These are phyloP conservation scores for Drosophila dunni DNA, from an alignment of 1,140 invertebrate species.

Conservation along the genomic window DNA sequence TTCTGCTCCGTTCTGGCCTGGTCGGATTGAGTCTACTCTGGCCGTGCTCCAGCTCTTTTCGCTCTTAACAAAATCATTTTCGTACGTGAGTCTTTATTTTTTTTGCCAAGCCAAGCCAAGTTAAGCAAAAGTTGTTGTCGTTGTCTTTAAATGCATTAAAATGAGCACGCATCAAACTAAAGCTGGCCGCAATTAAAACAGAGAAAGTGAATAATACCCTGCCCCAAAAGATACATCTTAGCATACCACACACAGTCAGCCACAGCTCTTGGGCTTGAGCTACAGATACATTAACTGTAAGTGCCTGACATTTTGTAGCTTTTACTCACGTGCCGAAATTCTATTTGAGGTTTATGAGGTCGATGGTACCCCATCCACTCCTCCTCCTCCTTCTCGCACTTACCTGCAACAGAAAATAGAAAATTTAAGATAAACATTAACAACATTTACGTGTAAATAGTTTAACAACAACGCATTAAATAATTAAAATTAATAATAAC, in stretches of 20 bases:
- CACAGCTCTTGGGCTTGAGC: background rate
- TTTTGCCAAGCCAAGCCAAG: slow-evolving; percentile 38
- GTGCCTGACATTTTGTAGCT: slow-evolving; percentile 49
- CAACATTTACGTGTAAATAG: slow-evolving; percentile 66
- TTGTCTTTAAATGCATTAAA: slow-evolving; percentile 63
- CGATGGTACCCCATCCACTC: slow-evolving; percentile 20
- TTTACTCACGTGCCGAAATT: slow-evolving; percentile 76
- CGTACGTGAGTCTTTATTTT: slow-evolving; percentile 54
- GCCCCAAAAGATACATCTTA: slow-evolving; percentile 60
- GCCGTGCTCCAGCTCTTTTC: no score
- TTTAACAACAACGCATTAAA: slow-evolving; percentile 14
- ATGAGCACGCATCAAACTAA: slow-evolving; percentile 68
- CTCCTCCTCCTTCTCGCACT: slow-evolving; percentile 11
- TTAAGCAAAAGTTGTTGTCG: slow-evolving; percentile 22
- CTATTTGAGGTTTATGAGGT: slow-evolving; percentile 71
- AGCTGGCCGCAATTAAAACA: slow-evolving; percentile 75
- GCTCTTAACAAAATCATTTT: slow-evolving; percentile 47
- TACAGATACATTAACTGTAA: slow-evolving; percentile 34
- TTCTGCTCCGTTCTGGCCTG: slow-evolving; percentile 42
- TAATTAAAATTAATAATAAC: slow-evolving; percentile 66
- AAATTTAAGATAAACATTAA: slow-evolving; percentile 64
- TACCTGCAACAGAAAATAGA: slow-evolving; percentile 71
- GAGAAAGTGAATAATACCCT: slow-evolving; percentile 71
- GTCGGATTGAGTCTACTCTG: background rate
- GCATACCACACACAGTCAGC: slow-evolving; percentile 10